Conservation (phyloP, 2,113 vertebrate species). For the Rhipidura dahli region DNA sequence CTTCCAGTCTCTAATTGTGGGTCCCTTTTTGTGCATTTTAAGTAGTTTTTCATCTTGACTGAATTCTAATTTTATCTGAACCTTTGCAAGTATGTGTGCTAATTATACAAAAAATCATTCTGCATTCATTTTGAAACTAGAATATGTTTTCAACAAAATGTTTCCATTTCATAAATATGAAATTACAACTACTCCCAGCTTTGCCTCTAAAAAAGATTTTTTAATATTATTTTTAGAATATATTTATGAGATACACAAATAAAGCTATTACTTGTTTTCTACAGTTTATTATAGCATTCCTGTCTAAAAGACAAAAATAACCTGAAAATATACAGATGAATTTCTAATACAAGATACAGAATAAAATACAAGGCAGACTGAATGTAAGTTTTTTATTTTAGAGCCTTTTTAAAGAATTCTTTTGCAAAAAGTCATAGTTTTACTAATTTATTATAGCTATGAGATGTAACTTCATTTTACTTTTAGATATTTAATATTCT, state of each 20-base stretch:
- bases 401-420: neutral
- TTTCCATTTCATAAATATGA: neutral
- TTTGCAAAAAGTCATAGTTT: neutral
- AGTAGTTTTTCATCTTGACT: neutral
- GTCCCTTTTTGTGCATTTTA: neutral
- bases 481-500: neutral
- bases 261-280: neutral
- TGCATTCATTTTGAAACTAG: slow-evolving; percentile 2
- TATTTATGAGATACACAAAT: neutral
- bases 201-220: neutral
- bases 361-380: neutral
- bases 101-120: neutral
- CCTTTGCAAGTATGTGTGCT: neutral
- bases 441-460: neutral
- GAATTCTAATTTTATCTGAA: slow-evolving; percentile 47
- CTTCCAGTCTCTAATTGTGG: neutral
- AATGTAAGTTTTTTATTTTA: neutral
- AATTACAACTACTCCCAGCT: neutral
- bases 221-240: neutral
- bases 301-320: neutral
- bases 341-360: neutral
- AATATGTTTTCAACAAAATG: neutral
- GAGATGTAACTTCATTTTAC: neutral
- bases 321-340: neutral
- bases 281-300: neutral